Evolutionary conservation across 1,140 invertebrate genomes (phyloP), one percentile per base, ranked within the genome.

Genomic region (Arion vulgaris): DNA sequence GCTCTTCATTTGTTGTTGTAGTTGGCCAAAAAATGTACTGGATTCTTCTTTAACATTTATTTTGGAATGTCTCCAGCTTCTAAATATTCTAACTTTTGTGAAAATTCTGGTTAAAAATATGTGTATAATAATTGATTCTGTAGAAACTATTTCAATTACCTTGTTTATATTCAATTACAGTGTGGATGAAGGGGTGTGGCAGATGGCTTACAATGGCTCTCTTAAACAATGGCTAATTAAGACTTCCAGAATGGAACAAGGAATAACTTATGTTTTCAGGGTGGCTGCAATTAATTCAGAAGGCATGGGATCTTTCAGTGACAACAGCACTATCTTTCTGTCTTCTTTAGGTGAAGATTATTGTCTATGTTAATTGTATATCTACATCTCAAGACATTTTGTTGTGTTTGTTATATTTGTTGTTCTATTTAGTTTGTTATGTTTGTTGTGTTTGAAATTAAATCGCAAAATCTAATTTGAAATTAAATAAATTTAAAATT

Each of bases 171-270:
- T 72, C 38, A 26, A 13, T 38, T 41, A 38, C 4, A 41, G 23
- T 41, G 38, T 45, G 80, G 49, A 83, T 81, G 17, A 83, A 80
- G 0, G 81, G 78, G 32, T 85, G 7, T 96, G 96, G 94, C 93
- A 93, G 57, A 88, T 95, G 11, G 94, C 95, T 41, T 97, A 97
- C 88, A 98, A 97, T 90, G 96, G 96, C 74, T 95, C 95, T 94
- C 95, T 96, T 28, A 94, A 94, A 84, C 95, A 95, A 85, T 98
- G 96, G 96, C 94, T 96, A 62, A 95, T 97, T 23, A 93, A 94
- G 0, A 94, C 94, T 0, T 71, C 77, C 0, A 41, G 81, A 19
- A 92, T 97, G 26, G 94, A 95, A 26, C 83, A 87, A 9, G 88
- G 91, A 84, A 91, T 87, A 1, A 94, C 94, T 13, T 95, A 95